phyloP scores from a whole-genome alignment of 2,113 vertebrate genomes.

The Charadrius vociferus region DNA sequence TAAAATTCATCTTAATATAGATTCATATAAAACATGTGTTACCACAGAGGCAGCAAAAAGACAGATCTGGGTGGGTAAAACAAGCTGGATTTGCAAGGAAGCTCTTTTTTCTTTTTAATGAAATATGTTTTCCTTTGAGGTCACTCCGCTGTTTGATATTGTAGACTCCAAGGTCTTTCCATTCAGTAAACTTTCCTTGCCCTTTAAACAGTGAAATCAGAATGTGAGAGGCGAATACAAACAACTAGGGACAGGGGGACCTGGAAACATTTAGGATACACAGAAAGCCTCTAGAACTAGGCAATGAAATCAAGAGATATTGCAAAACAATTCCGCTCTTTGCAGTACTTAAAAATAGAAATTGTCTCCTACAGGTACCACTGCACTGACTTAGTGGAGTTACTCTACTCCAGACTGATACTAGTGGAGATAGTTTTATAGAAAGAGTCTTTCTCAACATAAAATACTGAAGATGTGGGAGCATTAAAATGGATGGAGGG shows the following conservation, averaged over 20 bases:
- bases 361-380: not conserved
- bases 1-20: constrained; percentile 86
- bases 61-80: constrained; percentile 66
- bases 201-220: constrained; percentile 59
- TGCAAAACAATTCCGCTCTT: not conserved
- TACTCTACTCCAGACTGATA: not conserved
- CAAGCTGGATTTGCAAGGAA: constrained; percentile 66
- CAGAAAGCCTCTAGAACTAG: not conserved
- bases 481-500: not conserved
- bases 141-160: constrained; percentile 62
- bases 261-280: constrained; percentile 15
- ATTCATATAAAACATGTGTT: constrained; percentile 88
- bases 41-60: constrained; percentile 68
- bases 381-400: not conserved
- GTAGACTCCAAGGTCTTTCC: constrained; percentile 47
- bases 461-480: not conserved
- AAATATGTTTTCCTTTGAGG: constrained; percentile 64
- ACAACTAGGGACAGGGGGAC: not conserved
- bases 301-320: not conserved
- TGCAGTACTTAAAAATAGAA: not conserved
- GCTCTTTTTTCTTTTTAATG: constrained; percentile 65
- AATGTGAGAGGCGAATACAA: constrained; percentile 24
- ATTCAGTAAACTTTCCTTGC: constrained; percentile 58
- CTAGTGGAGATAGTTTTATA: not conserved
- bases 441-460: not conserved